Evolutionary conservation across 2,888 invertebrate species (phyloP).

Genomic region (Pinctada fucata): DNA sequence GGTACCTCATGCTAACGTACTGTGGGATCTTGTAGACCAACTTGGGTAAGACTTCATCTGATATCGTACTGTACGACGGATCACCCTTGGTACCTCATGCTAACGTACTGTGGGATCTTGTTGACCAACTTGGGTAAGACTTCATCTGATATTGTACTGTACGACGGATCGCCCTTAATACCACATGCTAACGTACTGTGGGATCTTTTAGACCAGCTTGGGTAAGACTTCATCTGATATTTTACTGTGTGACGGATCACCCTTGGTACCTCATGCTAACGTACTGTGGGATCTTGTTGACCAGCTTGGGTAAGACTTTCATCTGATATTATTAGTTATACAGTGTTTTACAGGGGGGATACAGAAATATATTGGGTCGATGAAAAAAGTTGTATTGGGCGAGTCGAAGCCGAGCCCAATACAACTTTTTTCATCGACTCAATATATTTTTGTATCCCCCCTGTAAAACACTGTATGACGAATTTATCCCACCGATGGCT

Average conservation of each 20-base stretch:
- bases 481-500: too few relatives aligned
- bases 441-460: too few relatives aligned
- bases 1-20: constrained; percentile 77
- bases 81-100: constrained; percentile 79
- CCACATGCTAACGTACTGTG: constrained; percentile 78
- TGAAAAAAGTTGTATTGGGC: too few relatives aligned
- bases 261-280: constrained; percentile 78
- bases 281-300: constrained; percentile 79
- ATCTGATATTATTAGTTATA: too few relatives aligned
- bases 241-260: constrained; percentile 81
- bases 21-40: constrained; percentile 79
- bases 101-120: constrained; percentile 78
- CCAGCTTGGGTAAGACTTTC: constrained; percentile 69
- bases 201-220: constrained; percentile 78
- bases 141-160: constrained; percentile 78
- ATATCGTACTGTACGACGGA: constrained; percentile 80
- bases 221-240: constrained; percentile 74
- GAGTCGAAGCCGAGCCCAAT: too few relatives aligned
- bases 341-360: too few relatives aligned
- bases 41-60: constrained; percentile 70
- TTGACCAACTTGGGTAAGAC: constrained; percentile 76
- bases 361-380: too few relatives aligned
- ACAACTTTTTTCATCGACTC: too few relatives aligned
- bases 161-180: constrained; percentile 80
- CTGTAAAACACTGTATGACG: too few relatives aligned